phyloP scores from a whole-genome alignment of 2,888 invertebrate genomes.

The Tiliacea citrago region DNA sequence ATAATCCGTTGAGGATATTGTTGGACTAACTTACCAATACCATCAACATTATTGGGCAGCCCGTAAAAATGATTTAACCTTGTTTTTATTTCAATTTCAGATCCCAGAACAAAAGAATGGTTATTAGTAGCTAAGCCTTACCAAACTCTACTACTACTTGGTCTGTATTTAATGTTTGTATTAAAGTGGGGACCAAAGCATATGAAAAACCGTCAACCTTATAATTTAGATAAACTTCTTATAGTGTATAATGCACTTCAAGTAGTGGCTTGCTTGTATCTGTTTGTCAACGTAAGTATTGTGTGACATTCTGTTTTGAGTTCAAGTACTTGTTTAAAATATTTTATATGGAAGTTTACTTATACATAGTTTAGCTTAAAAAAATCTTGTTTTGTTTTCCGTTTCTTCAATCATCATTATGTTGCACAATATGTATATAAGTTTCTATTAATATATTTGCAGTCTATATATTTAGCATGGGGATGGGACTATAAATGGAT shows the following conservation, averaged over 20 bases:
- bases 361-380: background rate
- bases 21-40: background rate
- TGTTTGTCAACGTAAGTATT: constrained; percentile 89
- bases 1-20: background rate
- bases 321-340: background rate
- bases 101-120: constrained; percentile 92
- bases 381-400: background rate
- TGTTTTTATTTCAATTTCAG: constrained; percentile 80
- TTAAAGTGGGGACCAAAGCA: constrained; percentile 93
- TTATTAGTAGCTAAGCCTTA: constrained; percentile 92
- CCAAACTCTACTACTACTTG: constrained; percentile 89
- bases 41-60: background rate
- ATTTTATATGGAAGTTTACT: background rate
- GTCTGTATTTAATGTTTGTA: constrained; percentile 93
- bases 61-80: background rate
- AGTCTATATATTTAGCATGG: constrained; percentile 82
- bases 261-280: constrained; percentile 90
- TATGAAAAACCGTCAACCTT: constrained; percentile 93
- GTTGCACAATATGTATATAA: background rate
- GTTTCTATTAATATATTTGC: constrained; percentile 52
- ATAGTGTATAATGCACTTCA: constrained; percentile 93
- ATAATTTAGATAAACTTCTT: constrained; percentile 92
- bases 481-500: constrained; percentile 83
- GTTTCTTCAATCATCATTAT: background rate
- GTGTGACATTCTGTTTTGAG: background rate